Percentiles rank a stretch among this genome's conserved stretches.
phyloP scores from a whole-genome alignment of 2,113 vertebrate species.

The Podarcis muralis region DNA sequence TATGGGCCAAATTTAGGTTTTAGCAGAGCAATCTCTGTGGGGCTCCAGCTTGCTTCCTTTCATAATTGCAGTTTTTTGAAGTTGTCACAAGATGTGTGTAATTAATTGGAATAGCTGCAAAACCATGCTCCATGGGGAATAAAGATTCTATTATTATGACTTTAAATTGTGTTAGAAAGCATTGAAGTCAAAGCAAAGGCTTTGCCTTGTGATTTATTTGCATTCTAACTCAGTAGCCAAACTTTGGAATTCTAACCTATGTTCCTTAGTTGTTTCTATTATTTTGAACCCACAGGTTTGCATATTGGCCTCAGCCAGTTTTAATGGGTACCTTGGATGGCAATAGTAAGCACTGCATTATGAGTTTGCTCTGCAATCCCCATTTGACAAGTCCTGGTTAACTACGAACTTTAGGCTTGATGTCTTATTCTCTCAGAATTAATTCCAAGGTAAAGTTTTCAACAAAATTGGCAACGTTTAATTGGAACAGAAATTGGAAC shows the following conservation, averaged over 20 bases:
- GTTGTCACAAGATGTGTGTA: constrained; percentile 65
- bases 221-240: constrained; percentile 47
- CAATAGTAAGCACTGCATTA: neutral
- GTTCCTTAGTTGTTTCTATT: constrained; percentile 26
- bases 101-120: constrained; percentile 68
- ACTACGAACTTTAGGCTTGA: constrained; percentile 13
- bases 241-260: constrained; percentile 39
- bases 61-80: constrained; percentile 61
- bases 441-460: constrained; percentile 10
- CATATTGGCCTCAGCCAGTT: constrained; percentile 17
- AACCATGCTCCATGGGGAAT: constrained; percentile 60
- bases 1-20: constrained; percentile 32
- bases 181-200: constrained; percentile 50
- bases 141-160: constrained; percentile 64
- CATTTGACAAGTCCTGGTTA: constrained; percentile 1
- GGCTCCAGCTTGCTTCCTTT: constrained; percentile 59
- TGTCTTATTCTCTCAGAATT: neutral
- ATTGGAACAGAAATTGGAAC: neutral
- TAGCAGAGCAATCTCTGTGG: constrained; percentile 13
- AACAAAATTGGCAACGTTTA: neutral
- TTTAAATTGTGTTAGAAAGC: constrained; percentile 53
- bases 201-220: constrained; percentile 47
- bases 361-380: constrained; percentile 26
- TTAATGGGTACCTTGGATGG: constrained; percentile 8
- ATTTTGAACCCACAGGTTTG: constrained; percentile 22